These are phyloP conservation scores for Corythoichthys intestinalis DNA, from an alignment of 2,113 vertebrate species.

Conservation along the genomic window DNA sequence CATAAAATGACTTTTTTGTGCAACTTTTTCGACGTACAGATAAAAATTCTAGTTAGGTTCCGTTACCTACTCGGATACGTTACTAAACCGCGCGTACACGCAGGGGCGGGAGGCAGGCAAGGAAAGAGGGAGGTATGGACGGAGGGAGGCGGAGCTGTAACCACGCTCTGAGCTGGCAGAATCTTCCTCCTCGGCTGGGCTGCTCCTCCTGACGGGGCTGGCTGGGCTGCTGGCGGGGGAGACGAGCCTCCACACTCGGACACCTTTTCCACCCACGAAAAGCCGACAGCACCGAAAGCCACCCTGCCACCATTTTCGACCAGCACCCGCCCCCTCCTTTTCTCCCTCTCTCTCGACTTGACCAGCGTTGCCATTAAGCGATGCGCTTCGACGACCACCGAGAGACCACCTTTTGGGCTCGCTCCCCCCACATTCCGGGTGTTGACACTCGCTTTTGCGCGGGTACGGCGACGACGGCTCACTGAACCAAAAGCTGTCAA, in stretches of 20 bases:
- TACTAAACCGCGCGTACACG: no score
- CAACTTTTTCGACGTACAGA: no score
- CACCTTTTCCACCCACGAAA: slow-evolving; percentile 42
- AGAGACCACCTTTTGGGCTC: background rate
- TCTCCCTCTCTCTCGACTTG: slow-evolving; percentile 33
- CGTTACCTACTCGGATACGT: no score
- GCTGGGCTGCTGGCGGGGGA: slow-evolving; percentile 68
- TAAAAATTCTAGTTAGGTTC: no score
- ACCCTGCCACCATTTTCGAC: slow-evolving; percentile 39
- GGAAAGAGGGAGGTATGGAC: slow-evolving; percentile 60
- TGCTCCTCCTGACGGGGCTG: slow-evolving; percentile 71
- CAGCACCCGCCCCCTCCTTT: slow-evolving; percentile 49
- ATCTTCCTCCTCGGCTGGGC: slow-evolving; percentile 40
- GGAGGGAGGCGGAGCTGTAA: slow-evolving; percentile 72
- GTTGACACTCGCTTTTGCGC: background rate
- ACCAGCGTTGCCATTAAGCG: slow-evolving; percentile 69
- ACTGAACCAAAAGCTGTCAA: background rate
- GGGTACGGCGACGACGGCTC: background rate
- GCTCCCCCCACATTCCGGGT: background rate
- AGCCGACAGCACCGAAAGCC: slow-evolving; percentile 22
- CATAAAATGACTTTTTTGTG: no score
- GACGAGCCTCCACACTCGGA: slow-evolving; percentile 54
- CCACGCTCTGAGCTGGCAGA: slow-evolving; percentile 79
- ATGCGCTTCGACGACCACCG: slow-evolving; percentile 48
- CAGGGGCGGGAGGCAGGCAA: no score